Evolutionary conservation across 1,140 invertebrate genomes (phyloP), one percentile per base, ranked within the genome.

Genomic region (Plectrocnemia conspersa): DNA sequence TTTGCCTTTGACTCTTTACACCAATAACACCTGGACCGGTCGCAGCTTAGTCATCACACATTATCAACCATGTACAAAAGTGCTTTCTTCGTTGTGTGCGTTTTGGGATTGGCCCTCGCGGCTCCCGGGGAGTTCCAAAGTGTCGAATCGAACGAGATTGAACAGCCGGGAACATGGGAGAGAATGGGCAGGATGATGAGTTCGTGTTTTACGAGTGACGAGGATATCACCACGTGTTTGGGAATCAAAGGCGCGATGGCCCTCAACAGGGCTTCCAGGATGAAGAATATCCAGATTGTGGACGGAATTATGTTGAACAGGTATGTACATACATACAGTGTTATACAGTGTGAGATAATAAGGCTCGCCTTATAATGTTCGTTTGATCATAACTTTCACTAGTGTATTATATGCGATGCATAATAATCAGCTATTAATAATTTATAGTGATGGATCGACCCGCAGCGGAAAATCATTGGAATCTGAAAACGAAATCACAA

Each of bases 271-370:
- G 81, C 80, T 0, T 70, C 79, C 15, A 74, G 78, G 54, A 77
- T 78, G 49, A 67, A 68, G 49, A 74, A 80, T 58, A 71, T 85
- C 45, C 66, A 79, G 21, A 57, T 84, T 15, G 29, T 79, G 53
- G 73, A 77, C 33, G 82, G 82, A 19, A 65, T 85, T 9, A 74
- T 72, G 23, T 78, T 85, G 54, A 68, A 79, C 40, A 74, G 77
- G 68, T 77, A 71, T 56, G 47, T 36, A n/a, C n/a, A n/a, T n/a
- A n/a, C n/a, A n/a, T n/a, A n/a, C n/a, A n/a, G n/a, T n/a, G n/a
- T n/a, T n/a, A n/a, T n/a, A n/a, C n/a, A n/a, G n/a, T n/a, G n/a
- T n/a, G n/a, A n/a, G n/a, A n/a, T n/a, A n/a, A n/a, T n/a, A n/a
- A n/a, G n/a, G n/a, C n/a, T n/a, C n/a, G 27, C 7, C 27, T 9